A percentile compares a stretch with the other conserved stretches of the same genome.
Conservation (phyloP, 2,113 vertebrate genomes). For the Caracal caracal region DNA sequence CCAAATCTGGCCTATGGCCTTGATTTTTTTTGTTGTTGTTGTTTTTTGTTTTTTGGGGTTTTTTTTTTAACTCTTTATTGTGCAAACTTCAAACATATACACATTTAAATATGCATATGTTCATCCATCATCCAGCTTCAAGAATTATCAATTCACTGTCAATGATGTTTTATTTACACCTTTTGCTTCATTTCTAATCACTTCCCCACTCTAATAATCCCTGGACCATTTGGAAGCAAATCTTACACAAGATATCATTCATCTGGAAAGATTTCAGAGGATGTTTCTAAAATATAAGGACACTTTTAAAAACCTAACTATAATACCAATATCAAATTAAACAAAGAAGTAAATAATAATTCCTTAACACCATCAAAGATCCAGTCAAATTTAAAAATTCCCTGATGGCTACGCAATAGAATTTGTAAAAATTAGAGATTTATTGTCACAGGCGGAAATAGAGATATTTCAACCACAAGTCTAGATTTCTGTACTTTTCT, state of each 20-base stretch:
- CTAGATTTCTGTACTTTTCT: neutral
- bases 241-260: neutral
- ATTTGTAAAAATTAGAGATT: neutral
- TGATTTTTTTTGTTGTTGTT: neutral
- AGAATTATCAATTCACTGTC: neutral
- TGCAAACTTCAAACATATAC: neutral
- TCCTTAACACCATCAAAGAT: neutral
- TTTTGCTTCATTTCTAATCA: neutral
- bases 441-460: neutral
- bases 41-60: neutral
- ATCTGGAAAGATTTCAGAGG: slow-evolving; percentile 16
- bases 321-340: neutral
- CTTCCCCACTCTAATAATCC: neutral
- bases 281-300: slow-evolving; percentile 11
- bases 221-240: slow-evolving; percentile 20
- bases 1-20: neutral
- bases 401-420: neutral
- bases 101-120: neutral
- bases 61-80: neutral
- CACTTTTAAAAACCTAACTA: neutral
- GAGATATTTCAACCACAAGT: slow-evolving; percentile 2
- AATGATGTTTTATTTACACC: neutral
- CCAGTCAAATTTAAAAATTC: neutral
- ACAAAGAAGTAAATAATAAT: neutral
- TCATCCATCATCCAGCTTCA: neutral